These are phyloP conservation scores for Macrobrachium rosenbergii DNA, from an alignment of 1,140 invertebrate species.

Conservation along the genomic window DNA sequence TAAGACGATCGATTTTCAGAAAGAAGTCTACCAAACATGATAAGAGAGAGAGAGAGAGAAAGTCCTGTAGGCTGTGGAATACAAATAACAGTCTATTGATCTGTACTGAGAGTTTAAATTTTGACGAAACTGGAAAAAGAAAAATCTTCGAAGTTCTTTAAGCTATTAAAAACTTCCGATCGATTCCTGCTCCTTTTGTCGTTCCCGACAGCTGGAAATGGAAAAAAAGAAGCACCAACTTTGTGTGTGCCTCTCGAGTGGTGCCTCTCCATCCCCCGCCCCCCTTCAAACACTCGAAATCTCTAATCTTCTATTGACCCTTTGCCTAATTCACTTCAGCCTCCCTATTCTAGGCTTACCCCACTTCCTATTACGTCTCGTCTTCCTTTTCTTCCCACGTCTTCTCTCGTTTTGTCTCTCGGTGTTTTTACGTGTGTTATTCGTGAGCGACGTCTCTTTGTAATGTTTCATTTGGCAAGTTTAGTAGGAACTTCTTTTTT, in stretches of 20 bases:
- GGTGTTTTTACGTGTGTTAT: not conserved
- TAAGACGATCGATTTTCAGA: too few relatives aligned
- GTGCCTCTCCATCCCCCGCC: not conserved
- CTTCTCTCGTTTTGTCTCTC: not conserved
- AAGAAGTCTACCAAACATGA: too few relatives aligned
- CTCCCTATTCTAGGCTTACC: slow-evolving; percentile 1
- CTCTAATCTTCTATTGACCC: slow-evolving; percentile 10
- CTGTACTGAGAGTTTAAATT: too few relatives aligned
- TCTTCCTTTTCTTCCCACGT: not conserved
- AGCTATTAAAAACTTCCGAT: too few relatives aligned
- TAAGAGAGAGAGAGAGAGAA: not conserved
- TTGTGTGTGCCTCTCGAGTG: not conserved
- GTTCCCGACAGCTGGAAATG: not conserved
- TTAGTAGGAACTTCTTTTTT: too few relatives aligned
- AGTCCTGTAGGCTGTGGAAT: not conserved
- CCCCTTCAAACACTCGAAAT: not conserved
- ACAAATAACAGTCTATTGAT: too few relatives aligned
- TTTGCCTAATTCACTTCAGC: not conserved
- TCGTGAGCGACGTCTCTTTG: too few relatives aligned
- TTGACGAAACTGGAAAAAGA: too few relatives aligned
- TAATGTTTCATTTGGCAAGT: too few relatives aligned
- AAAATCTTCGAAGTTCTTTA: too few relatives aligned
- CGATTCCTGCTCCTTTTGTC: too few relatives aligned
- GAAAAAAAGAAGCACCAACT: not conserved
- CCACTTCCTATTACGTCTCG: slow-evolving; percentile 10